Conservation (phyloP, 1,140 invertebrate species). For the Notospermus geniculatus region DNA sequence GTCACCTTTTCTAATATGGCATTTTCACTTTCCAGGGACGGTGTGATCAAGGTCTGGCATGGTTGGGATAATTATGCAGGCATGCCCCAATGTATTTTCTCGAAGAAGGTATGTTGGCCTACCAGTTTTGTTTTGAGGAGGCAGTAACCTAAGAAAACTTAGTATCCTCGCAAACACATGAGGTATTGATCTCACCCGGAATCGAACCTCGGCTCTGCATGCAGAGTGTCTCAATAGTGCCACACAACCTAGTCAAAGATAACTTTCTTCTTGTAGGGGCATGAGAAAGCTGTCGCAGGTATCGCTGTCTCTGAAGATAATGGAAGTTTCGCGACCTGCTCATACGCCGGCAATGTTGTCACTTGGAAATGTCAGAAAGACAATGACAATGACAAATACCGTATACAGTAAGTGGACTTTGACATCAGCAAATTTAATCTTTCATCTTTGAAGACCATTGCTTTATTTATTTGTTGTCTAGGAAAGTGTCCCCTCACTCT, state of each 20-base stretch:
- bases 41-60: slow-evolving; percentile 34
- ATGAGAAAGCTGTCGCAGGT: slow-evolving; percentile 36
- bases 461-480: too few relatives aligned
- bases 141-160: background rate
- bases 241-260: background rate
- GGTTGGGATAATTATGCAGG: background rate
- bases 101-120: background rate
- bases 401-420: too few relatives aligned
- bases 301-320: slow-evolving; percentile 23
- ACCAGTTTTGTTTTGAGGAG: background rate
- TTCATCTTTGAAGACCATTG: too few relatives aligned
- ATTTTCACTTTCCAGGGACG: slow-evolving; percentile 31
- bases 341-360: slow-evolving; percentile 26
- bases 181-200: background rate
- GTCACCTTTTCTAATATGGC: too few relatives aligned
- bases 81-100: background rate
- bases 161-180: background rate
- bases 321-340: slow-evolving; percentile 31
- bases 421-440: too few relatives aligned
- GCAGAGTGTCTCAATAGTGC: background rate
- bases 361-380: slow-evolving; percentile 26
- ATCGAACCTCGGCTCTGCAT: background rate
- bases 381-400: too few relatives aligned
- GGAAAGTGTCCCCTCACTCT: too few relatives aligned
- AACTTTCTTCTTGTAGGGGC: slow-evolving; percentile 27